Base-by-base conservation (phyloP, 2,797 vertebrate genomes). In the Myiotriccus ornatus region DNA sequence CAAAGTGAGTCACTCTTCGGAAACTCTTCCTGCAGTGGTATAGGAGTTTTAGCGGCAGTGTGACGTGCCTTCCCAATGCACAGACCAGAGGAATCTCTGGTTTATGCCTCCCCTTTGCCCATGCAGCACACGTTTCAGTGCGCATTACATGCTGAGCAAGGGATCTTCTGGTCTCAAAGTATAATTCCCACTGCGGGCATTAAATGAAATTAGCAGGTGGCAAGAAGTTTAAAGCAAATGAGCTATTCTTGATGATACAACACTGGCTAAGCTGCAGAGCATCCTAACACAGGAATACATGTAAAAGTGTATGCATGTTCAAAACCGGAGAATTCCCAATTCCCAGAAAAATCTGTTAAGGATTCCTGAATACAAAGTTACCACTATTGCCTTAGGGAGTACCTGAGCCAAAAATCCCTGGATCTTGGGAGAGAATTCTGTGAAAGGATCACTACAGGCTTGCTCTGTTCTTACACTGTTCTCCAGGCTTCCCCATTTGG, bases 121-220 rank as follows among this genome's bases (percentile, higher is more conserved):
- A 55, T 20, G 62, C 30, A 89, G 53, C 50, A 75, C 69, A 84
- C 74, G 68, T 88, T 87, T 78, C 69, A 68, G 53, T 49, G 75
- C 24, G 8, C 18, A 50, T 13, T 71, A 37, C 46, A 44, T 28
- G 46, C 44, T 92, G 39, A 87, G 76, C 53, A 64, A 71, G 43
- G 50, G 20, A 88, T 62, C 70, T 30, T 67, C 73, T 43, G 39
- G 69, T 81, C 53, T 93, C 88, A 56, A 87, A 94, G 65, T 41
- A 10, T 25, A 78, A 75, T 59, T 90, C 35, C 53, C 50, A 84
- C 43, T 69, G 46, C 57, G 50, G 53, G 39, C 43, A 90, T 91
- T 89, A 78, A 74, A 86, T 30, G n/a, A 84, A 93, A 91, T 95
- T 78, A 88, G 62, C 50, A 81, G 65, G 85, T 78, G 65, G 73